Conservation (phyloP, 2,113 vertebrate species). For the Drymodes brunneopygia region DNA sequence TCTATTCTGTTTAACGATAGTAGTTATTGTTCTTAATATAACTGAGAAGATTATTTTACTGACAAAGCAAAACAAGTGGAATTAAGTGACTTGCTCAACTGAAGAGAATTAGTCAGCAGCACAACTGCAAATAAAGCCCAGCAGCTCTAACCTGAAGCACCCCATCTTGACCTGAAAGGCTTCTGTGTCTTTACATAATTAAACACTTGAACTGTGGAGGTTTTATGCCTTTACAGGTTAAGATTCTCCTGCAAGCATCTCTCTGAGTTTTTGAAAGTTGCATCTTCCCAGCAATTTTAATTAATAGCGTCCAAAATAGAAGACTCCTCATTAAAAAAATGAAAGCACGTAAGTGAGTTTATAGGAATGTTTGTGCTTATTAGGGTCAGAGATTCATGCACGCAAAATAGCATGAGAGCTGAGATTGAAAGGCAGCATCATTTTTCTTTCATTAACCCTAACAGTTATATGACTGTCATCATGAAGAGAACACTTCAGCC, state of each 20-base stretch:
- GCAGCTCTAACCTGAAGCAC: not conserved
- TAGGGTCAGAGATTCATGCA: not conserved
- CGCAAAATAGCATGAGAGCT: not conserved
- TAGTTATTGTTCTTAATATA: not conserved
- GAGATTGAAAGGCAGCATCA: not conserved
- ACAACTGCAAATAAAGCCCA: not conserved
- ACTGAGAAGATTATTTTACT: not conserved
- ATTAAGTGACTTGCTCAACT: not conserved
- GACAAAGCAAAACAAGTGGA: not conserved
- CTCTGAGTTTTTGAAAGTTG: not conserved
- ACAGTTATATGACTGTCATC: not conserved
- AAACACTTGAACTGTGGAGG: not conserved
- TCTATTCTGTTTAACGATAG: not conserved
- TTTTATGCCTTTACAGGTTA: not conserved
- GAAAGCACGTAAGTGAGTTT: not conserved
- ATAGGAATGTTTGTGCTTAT: not conserved
- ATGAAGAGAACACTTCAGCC: not conserved
- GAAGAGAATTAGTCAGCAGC: not conserved
- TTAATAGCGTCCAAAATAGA: not conserved
- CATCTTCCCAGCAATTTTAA: not conserved
- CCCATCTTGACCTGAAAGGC: not conserved
- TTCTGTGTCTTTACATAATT: not conserved
- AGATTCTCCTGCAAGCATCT: not conserved
- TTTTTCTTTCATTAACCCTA: constrained; percentile 8
- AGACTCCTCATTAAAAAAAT: not conserved